Base-by-base conservation (phyloP, 2,797 vertebrate species). In the Eleutherodactylus coqui region DNA sequence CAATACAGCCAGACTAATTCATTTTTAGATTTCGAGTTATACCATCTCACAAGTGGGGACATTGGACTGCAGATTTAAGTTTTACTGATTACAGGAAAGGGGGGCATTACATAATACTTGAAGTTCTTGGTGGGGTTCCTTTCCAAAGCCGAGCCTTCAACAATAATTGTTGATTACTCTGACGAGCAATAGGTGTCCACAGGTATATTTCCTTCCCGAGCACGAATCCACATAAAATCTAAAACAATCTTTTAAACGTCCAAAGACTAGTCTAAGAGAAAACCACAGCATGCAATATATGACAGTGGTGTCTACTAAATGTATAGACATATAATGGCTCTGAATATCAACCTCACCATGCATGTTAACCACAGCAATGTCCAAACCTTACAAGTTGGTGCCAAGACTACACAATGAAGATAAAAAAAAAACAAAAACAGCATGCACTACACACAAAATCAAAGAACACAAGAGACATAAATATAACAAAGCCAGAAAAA, bases 401-500 rank as follows among this genome's bases (percentile, higher is more conserved):
- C 34, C 58, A 24, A 49, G 17, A 67, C 32, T 67, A 45, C 70
- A 53, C 64, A 84, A 67, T 79, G 17, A 41, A 73, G 17, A 29
- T 47, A 2, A 85, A 67, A 53, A 45, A 45, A 45, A 5, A n/a
- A 21, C n/a, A 45, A 67, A 38, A 49, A 82, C 9, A 41, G 19
- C 86, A 87, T 81, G 86, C 82, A 76, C 77, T 81, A 76, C 53
- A 81, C 77, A 85, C 86, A 67, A 81, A 75, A n/a, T 49, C 67
- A 17, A 75, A 70, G n/a, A 73, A 83, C 34, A 47, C 2, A 6
- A 29, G 27, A 83, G 27, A 84, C 55, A 69, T 32, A 55, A 84
- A 80, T 10, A 62, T 17, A 24, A 88, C 85, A 88, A 95, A 96
- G 95, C 95, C 92, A 93, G 95, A 92, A 96, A 91, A 96, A 91